Conservation (phyloP, 2,113 vertebrate species). For the Muntiacus muntjak region DNA sequence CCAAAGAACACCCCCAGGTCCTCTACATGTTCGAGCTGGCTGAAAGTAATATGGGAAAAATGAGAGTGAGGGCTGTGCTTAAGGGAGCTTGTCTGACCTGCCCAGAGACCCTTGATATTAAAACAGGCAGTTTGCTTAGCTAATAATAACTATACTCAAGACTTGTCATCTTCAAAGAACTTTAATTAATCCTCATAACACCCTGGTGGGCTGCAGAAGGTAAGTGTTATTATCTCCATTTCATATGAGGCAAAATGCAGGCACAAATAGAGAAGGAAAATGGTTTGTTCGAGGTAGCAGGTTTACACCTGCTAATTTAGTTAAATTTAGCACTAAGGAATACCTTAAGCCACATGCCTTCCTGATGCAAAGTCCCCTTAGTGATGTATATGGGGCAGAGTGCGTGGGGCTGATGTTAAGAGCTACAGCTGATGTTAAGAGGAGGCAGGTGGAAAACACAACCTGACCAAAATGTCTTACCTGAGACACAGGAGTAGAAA, state of each 20-base stretch:
- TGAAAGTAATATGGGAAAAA: conserved; percentile 38
- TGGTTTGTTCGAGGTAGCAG: neutral
- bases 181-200: conserved; percentile 74
- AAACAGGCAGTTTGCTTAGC: conserved; percentile 61
- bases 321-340: conserved; percentile 51
- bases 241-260: conserved; percentile 43
- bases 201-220: conserved; percentile 60
- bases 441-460: neutral
- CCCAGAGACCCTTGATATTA: conserved; percentile 49
- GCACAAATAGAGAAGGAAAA: conserved; percentile 33
- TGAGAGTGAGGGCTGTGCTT: neutral
- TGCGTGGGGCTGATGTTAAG: neutral
- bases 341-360: neutral
- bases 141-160: conserved; percentile 62
- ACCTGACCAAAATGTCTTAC: neutral
- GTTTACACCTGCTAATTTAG: no score
- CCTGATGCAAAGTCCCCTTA: neutral
- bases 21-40: neutral
- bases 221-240: conserved; percentile 66
- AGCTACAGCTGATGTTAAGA: neutral
- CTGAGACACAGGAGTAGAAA: neutral
- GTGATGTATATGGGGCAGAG: conserved; percentile 14
- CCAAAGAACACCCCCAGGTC: conserved; percentile 32
- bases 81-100: conserved; percentile 27
- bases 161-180: conserved; percentile 69